Base-by-base conservation (phyloP, 2,113 vertebrate species). In the Sylvicapra grimmia region DNA sequence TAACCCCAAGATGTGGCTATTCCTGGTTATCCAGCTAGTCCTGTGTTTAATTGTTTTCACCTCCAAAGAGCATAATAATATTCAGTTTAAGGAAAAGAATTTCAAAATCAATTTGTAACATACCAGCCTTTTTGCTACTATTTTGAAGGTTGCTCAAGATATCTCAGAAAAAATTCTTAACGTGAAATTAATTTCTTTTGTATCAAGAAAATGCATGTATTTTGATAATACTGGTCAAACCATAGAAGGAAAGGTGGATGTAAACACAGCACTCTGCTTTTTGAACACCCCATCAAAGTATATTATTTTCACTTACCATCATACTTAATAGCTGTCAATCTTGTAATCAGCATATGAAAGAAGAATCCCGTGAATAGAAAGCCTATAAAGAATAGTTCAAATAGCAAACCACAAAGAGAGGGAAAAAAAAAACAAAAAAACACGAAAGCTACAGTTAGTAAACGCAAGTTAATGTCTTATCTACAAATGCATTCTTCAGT, bases 381-480 rank as follows among this genome's bases (percentile, higher is more conserved):
- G 21, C 99, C 99, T 98, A 99, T 99, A 97, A 99, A 99, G 97
- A 99, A 99, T 89, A 99, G 98, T 97, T 99, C 99, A 99, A 97
- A 84, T 59, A 80, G 68, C 89, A 63, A 96, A 95, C 13, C 86
- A 89, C 18, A 82, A 87, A 15, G 61, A 93, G 7, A 87, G 82
- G 33, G 23, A 97, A 68, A 10, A 49, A 93, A 86, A 4, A 25
- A 54, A n/a, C n/a, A n/a, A 59, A 58, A 4, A 4, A 10, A 21
- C 29, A 44, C 79, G 2, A 61, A 95, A 91, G 18, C 25, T 72
- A 49, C 2, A 23, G 18, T 97, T 84, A 96, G 15, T 36, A n/a
- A 93, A 58, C 3, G 13, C 72, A 92, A 51, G 31, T 80, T 72
- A 97, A 95, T 58, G 91, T 68, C 51, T 65, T n/a, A 86, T 68